phyloP scores from a whole-genome alignment of 2,888 invertebrate genomes.

The Itoplectis maculator region DNA sequence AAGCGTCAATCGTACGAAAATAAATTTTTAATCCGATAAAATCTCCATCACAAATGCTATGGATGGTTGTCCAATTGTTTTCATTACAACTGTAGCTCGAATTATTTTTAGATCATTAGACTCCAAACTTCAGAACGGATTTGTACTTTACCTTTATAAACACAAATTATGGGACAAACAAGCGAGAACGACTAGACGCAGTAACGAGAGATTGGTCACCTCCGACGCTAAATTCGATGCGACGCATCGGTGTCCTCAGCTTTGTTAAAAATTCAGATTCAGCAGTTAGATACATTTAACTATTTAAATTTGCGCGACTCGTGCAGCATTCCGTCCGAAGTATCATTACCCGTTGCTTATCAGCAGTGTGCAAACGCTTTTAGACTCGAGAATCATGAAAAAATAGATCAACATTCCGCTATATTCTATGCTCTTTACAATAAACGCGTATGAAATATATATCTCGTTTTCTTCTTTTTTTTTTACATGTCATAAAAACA shows the following conservation, averaged over 20 bases:
- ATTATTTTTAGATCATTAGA: not conserved
- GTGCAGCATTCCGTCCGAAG: constrained; percentile 44
- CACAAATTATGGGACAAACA: not conserved
- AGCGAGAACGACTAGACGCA: not conserved
- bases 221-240: too few species aligned
- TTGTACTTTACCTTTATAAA: not conserved
- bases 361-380: constrained; percentile 16
- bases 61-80: not conserved
- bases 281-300: constrained; percentile 8
- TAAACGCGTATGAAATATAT: constrained; percentile 57
- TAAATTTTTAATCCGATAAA: not conserved
- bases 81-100: not conserved
- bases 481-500: constrained; percentile 38
- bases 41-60: not conserved
- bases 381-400: constrained; percentile 39
- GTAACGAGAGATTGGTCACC: too few species aligned
- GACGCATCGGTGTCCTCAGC: not conserved
- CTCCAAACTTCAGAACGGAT: not conserved
- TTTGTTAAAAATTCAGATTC: constrained; percentile 24
- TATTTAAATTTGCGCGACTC: constrained; percentile 30
- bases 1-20: not conserved
- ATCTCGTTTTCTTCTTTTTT: constrained; percentile 31
- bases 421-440: constrained; percentile 51
- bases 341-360: constrained; percentile 10
- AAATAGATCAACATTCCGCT: constrained; percentile 49